Conservation (phyloP, 2,888 invertebrate species). For the Lasioglossum figueresi region DNA sequence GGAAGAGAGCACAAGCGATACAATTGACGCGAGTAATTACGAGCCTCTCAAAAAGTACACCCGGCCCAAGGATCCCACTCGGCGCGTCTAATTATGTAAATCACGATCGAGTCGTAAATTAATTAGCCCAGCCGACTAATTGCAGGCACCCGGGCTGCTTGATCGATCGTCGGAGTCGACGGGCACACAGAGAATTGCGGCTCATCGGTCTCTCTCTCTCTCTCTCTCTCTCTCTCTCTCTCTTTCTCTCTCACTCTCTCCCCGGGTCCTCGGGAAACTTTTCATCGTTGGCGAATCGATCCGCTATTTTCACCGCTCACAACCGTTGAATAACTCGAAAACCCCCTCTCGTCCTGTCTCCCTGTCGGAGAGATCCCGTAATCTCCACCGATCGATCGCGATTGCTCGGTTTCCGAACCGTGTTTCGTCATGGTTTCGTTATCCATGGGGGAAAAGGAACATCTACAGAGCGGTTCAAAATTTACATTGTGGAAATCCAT, state of each 20-base stretch:
- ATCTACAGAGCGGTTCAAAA: background rate
- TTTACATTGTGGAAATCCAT: background rate
- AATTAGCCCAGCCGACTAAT: conserved; percentile 72
- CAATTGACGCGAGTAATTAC: conserved; percentile 52
- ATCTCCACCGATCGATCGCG: background rate
- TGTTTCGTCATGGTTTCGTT: background rate
- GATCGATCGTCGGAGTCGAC: conserved; percentile 69
- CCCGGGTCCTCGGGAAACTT: conserved; percentile 1
- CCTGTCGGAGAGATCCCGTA: background rate
- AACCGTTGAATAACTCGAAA: background rate
- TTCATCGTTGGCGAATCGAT: conserved; percentile 15
- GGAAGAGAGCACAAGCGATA: background rate
- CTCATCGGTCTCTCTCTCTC: background rate
- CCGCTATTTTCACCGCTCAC: background rate
- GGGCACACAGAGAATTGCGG: conserved; percentile 31
- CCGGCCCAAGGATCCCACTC: conserved; percentile 29
- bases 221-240: background rate
- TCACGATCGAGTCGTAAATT: conserved; percentile 69
- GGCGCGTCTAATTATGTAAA: conserved; percentile 70
- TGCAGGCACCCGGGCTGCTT: conserved; percentile 69
- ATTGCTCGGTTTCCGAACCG: background rate
- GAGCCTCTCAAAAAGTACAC: conserved; percentile 37
- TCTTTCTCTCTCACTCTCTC: background rate
- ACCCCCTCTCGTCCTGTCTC: background rate
- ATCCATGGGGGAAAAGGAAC: background rate